Percentiles rank a stretch among this genome's conserved stretches.
These are phyloP conservation scores for Emberiza fucata DNA, from an alignment of 2,113 vertebrate species.

Conservation along the genomic window DNA sequence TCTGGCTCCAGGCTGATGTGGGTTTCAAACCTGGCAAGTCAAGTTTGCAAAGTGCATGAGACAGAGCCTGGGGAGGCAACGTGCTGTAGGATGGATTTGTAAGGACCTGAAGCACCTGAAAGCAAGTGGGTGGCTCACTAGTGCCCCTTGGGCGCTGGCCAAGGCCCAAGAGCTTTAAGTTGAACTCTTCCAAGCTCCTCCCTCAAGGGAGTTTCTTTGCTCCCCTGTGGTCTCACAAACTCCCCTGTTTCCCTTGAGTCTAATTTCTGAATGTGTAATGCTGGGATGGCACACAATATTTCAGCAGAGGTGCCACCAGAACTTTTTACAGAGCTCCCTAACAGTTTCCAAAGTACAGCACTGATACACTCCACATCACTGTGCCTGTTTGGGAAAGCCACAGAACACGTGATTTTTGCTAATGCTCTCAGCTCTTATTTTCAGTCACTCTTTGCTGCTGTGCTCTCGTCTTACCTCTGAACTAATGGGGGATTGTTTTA, in stretches of 20 bases:
- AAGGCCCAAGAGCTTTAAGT: not conserved
- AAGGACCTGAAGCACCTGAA: not conserved
- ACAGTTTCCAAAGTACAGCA: not conserved
- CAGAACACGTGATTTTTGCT: not conserved
- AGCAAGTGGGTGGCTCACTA: not conserved
- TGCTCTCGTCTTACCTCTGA: not conserved
- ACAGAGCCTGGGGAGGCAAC: not conserved
- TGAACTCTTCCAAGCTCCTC: not conserved
- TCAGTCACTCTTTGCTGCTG: not conserved
- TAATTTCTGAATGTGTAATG: not conserved
- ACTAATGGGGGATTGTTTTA: not conserved
- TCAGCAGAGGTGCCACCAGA: not conserved
- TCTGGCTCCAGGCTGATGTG: not conserved
- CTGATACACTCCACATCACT: not conserved
- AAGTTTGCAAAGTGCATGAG: not conserved
- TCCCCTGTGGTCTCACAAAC: not conserved
- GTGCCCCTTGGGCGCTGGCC: not conserved
- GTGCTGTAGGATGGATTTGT: not conserved
- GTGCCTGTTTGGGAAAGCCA: not conserved
- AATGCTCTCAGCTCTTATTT: not conserved
- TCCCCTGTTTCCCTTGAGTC: fast-evolving
- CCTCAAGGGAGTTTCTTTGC: not conserved
- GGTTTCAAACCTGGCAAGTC: not conserved
- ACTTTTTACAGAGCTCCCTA: not conserved
- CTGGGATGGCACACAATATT: not conserved